Conservation (phyloP, 2,797 vertebrate species). For the Apogon talboti region DNA sequence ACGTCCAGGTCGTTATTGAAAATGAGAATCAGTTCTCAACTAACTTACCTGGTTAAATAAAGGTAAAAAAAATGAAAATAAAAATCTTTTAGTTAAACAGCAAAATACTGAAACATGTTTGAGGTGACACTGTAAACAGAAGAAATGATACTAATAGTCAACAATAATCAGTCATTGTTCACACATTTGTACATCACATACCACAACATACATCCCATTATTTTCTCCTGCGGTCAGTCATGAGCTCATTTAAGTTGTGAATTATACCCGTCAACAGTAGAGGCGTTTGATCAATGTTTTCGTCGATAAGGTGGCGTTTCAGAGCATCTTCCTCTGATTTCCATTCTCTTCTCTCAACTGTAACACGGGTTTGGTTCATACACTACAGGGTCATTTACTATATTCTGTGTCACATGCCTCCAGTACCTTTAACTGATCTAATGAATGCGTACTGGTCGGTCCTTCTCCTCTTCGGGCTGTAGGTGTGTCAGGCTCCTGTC, state of each 20-base stretch:
- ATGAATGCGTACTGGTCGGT: constrained; percentile 25
- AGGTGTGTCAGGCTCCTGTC: constrained; percentile 51
- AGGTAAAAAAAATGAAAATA: too few relatives aligned
- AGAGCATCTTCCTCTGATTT: neutral
- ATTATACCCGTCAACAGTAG: constrained; percentile 7
- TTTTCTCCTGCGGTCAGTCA: neutral
- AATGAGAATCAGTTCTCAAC: too few relatives aligned
- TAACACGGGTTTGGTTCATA: neutral
- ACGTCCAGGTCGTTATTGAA: too few relatives aligned
- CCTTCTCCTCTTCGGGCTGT: constrained; percentile 16
- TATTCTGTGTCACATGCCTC: constrained; percentile 11
- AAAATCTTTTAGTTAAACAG: too few relatives aligned
- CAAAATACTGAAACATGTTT: too few relatives aligned
- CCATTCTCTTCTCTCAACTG: neutral
- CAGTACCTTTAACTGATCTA: constrained; percentile 24
- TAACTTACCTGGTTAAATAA: too few relatives aligned
- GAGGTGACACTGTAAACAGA: too few relatives aligned
- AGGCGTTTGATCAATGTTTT: neutral
- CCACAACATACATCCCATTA: too few relatives aligned
- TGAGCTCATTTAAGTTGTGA: neutral
- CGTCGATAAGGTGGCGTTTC: neutral
- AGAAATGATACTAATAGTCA: too few relatives aligned
- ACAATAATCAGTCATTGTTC: too few relatives aligned
- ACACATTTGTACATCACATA: neutral
- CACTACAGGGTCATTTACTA: neutral